Evolutionary conservation across 2,113 vertebrate species (phyloP), one percentile per base, ranked within the genome.

Genomic region (Chiloscyllium plagiosum): DNA sequence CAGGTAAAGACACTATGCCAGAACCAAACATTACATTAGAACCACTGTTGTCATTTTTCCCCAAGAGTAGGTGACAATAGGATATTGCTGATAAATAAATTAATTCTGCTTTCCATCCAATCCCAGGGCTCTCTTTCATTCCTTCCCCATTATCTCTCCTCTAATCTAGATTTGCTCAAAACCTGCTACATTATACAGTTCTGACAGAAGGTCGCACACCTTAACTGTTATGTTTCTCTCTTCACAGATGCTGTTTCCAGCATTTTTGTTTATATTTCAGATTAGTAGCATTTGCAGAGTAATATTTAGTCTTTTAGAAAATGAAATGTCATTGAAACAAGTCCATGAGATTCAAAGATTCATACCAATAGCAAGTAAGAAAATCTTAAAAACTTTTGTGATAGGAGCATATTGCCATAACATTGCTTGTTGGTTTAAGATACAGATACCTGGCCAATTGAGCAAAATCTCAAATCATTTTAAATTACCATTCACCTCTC

Each of bases 401-500:
- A 89, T 29, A 15, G 50, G 26, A 87, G 85, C 3, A 8, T 29
- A 56, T 68, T n/a, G 29, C 26, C 33, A 2, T 1, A 33, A 76
- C 29, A 33, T 76, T 76, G 72, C 26, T 76, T 76, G 72, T 33
- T 33, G 6, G 72, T 26, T 33, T 29, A 76, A 94, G 19, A 94
- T 93, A 68, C 90, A 93, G 33, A n/a, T 61, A 93, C 87, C 50
- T 33, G 61, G 19, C 24, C 65, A 68, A 94, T 65, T 94, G 61
- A 94, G 90, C 90, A 94, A 68, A 93, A 94, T 10, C 19, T 24
- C n/a, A 42, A 65, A 61, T 61, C 52, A 22, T 61, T 94, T 94
- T 68, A 66, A 94, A 94, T 68, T 20, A 94, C 61, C 65, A 94
- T 66, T 94, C 90, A 94, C 42, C 33, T 68, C 61, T 66, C 56